Evolutionary conservation across 2,113 vertebrate genomes (phyloP).

Genomic region (Mesoclemmys tuberculata): DNA sequence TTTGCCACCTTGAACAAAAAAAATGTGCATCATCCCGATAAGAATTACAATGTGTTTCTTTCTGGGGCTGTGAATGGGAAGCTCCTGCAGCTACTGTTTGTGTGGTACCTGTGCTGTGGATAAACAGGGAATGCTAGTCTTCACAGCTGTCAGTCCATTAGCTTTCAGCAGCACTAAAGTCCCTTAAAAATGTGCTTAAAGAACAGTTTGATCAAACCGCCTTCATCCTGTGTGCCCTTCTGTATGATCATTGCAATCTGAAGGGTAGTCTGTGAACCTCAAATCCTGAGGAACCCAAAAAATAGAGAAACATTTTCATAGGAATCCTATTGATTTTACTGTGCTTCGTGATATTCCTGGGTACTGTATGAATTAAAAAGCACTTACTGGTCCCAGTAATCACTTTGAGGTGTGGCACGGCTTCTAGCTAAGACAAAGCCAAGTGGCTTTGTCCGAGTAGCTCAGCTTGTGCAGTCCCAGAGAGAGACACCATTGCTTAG

Average conservation of each 20-base stretch:
- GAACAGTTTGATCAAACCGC: neutral
- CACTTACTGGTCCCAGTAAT: neutral
- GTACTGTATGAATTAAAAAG: neutral
- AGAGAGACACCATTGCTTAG: neutral
- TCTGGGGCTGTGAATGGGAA: neutral
- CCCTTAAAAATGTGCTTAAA: neutral
- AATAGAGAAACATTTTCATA: neutral
- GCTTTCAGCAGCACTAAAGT: neutral
- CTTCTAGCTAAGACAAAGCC: neutral
- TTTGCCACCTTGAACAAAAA: slow-evolving; percentile 52
- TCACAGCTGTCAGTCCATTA: neutral
- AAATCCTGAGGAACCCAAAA: neutral
- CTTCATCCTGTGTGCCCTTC: neutral
- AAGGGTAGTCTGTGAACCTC: neutral
- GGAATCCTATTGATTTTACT: neutral
- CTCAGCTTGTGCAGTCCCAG: neutral
- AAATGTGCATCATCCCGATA: slow-evolving; percentile 33
- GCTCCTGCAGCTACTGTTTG: neutral
- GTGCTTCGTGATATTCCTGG: neutral
- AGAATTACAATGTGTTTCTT: slow-evolving; percentile 54
- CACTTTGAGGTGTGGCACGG: fast-evolving
- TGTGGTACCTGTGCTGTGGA: neutral
- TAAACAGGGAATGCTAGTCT: fast-evolving
- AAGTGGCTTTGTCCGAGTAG: fast-evolving
- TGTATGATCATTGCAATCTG: fast-evolving